phyloP scores from a whole-genome alignment of 2,888 invertebrate genomes.

The Poecilobothrus nobilitatus region DNA sequence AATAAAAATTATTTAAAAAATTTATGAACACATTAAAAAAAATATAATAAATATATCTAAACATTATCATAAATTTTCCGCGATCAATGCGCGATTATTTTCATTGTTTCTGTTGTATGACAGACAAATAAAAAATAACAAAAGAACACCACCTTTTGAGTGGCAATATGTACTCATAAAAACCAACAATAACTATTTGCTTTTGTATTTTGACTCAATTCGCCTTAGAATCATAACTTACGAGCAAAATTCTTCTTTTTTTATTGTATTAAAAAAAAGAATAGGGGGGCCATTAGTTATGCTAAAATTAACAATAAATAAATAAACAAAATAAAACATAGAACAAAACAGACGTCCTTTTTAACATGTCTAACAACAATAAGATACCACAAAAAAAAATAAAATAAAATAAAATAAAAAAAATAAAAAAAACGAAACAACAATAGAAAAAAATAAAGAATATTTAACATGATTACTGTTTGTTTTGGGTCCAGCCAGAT shows the following conservation, averaged over 20 bases:
- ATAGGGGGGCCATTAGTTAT: background rate
- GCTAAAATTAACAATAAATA: background rate
- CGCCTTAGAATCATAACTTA: background rate
- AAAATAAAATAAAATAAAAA: no score
- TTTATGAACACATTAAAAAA: no score
- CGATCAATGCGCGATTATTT: background rate
- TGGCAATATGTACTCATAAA: no score
- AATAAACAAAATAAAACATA: background rate
- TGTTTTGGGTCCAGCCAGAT: background rate
- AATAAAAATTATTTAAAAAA: background rate
- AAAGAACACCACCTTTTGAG: background rate
- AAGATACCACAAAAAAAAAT: no score
- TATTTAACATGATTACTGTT: background rate
- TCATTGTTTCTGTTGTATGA: background rate
- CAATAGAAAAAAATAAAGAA: background rate
- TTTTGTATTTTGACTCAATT: background rate
- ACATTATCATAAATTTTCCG: background rate
- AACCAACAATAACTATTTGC: no score
- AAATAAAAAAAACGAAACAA: no score
- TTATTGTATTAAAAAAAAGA: background rate
- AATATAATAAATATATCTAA: background rate
- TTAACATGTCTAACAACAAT: no score
- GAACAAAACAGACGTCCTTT: background rate
- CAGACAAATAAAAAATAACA: background rate
- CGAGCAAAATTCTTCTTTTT: background rate